Base-by-base conservation (phyloP, 2,113 vertebrate species). In the Cephalopholis sonnerati region DNA sequence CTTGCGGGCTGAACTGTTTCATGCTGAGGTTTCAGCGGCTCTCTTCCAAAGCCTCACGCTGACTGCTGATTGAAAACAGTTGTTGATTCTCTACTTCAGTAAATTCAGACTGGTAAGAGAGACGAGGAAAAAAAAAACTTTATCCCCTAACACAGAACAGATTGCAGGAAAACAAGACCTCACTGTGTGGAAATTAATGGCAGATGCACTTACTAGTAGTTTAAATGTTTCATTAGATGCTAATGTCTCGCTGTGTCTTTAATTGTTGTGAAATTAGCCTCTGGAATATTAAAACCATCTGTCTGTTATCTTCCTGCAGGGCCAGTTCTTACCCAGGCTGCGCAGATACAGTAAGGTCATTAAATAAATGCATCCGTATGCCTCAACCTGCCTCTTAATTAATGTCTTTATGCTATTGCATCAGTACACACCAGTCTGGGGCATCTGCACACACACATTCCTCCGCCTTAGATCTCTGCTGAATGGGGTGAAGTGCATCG, bases 221-320 rank as follows among this genome's bases (percentile, higher is more conserved):
- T 98, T 97, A 96, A 97, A 97, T 98, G 97, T 98, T 98, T 98
- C 96, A 98, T 97, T 97, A 97, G 96, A 97, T 97, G 96, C 96
- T 98, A 98, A 98, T 98, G 96, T 98, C 96, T 97, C 92, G 95
- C 96, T 97, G 96, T 97, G 97, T 97, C 97, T 98, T 97, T 98
- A 98, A 98, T 97, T 98, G 97, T 97, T 97, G 96, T 96, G 96
- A 97, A 98, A 97, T 98, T 97, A 97, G 97, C 97, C 97, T 97
- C 96, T 96, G 96, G 96, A 98, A 97, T 98, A 98, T 98, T 97
- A 97, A 97, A 97, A 96, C 96, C 97, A 98, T 97, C 96, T 98
- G 97, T 97, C 97, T 97, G 96, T 96, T 96, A 95, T 97, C 96
- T 95, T 96, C 96, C 96, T 97, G 95, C 96, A 84, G 96, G 96